Base-by-base conservation (phyloP, 1,140 invertebrate species). In the Heliconius eleuchia region DNA sequence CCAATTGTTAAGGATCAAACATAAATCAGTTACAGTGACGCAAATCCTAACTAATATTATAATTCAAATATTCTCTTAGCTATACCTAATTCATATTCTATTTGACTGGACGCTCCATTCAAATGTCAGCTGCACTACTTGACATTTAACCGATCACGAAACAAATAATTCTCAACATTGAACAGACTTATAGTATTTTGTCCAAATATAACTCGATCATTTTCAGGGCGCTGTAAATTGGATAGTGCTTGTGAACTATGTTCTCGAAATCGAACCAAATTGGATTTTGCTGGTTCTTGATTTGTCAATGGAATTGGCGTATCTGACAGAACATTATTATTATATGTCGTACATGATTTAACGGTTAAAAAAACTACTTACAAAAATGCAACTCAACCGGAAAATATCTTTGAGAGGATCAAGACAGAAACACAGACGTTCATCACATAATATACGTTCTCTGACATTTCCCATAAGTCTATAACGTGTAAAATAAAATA, bases 111-210 rank as follows among this genome's bases (percentile, higher is more conserved):
- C 76, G 37, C 42, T 77, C 70, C 16, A 77, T 83, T 79, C 52
- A 88, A 85, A 87, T 88, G 85, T 86, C 85, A 87, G 82, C 74
- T 78, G 71, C 76, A 80, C 80, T 84, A 83, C 81, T 83, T 84
- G 83, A 87, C 87, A 84, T 86, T 88, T 88, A 84, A 78, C 74
- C 80, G 84, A 85, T 85, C 85, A 85, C 85, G 82, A 83, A 70
- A 76, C 52, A 74, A 74, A 71, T 66, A 73, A 50, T 77, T 77
- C 30, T 50, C n/a, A 52, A 76, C n/a, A 76, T 76, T 70, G 74
- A 76, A 42, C 71, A 19, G 60, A 30, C 60, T 66, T 66, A 66
- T 66, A 66, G 60, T 66, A 30, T 66, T 66, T 66, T 13, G 60
- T 27, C 60, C 11, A 27, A 66, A 66, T 57, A 66, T 66, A 66